phyloP scores from a whole-genome alignment of 2,113 vertebrate species.

The Peromyscus californicus region DNA sequence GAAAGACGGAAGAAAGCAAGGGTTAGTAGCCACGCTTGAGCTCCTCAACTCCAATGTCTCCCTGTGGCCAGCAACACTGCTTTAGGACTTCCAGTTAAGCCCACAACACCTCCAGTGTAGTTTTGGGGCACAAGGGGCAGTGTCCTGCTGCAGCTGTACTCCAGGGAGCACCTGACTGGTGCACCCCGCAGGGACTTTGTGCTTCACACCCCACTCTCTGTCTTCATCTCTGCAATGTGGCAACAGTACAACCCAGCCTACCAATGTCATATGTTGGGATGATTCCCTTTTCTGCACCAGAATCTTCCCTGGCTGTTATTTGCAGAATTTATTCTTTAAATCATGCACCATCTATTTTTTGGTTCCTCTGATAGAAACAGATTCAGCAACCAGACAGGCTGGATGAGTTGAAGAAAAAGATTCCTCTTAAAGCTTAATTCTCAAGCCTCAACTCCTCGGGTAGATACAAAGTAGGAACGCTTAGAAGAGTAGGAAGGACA shows the following conservation, averaged over 20 bases:
- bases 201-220: fast-evolving
- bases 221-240: background rate
- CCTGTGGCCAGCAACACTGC: background rate
- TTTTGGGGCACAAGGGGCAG: slow-evolving; percentile 47
- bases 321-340: background rate
- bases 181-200: background rate
- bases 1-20: slow-evolving; percentile 83
- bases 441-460: background rate
- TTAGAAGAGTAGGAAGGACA: background rate
- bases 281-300: slow-evolving; percentile 77
- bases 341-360: background rate
- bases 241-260: background rate
- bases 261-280: background rate
- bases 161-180: background rate
- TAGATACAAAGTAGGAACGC: background rate
- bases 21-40: slow-evolving; percentile 76
- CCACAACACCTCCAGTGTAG: background rate
- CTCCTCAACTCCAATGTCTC: background rate
- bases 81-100: background rate
- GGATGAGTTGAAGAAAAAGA: background rate
- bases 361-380: background rate
- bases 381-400: background rate
- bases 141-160: background rate
- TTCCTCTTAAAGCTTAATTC: background rate
- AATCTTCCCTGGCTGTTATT: slow-evolving; percentile 45